Evolutionary conservation across 2,113 vertebrate species (phyloP).

Genomic region (Holacanthus passer): DNA sequence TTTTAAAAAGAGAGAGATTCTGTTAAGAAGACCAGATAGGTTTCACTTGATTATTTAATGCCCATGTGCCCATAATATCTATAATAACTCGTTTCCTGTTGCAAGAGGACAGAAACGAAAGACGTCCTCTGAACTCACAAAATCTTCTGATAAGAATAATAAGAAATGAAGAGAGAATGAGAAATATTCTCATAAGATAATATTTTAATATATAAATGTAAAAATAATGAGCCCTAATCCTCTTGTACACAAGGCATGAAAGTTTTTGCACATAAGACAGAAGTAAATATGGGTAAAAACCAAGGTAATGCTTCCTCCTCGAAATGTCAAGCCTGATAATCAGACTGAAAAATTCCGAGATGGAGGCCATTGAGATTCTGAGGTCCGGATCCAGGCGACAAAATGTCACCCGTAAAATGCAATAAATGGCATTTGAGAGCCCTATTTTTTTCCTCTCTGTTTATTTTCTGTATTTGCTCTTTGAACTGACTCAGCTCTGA

Average conservation of each 20-base stretch:
- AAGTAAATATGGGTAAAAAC: background rate
- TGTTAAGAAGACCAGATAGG: background rate
- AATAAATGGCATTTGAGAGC: background rate
- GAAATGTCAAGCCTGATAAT: constrained; percentile 3
- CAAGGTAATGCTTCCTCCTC: background rate
- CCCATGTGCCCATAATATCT: background rate
- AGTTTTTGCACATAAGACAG: background rate
- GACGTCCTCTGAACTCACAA: background rate
- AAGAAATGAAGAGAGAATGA: background rate
- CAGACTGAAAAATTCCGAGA: background rate
- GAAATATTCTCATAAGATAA: too few species aligned
- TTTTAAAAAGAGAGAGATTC: background rate
- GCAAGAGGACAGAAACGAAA: background rate
- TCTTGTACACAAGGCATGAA: background rate
- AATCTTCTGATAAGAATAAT: background rate
- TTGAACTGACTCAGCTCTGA: background rate
- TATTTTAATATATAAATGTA: too few species aligned
- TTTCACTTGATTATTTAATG: background rate
- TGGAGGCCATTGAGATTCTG: background rate
- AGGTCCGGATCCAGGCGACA: background rate
- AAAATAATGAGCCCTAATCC: background rate
- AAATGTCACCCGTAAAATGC: constrained; percentile 1
- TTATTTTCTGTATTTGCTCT: background rate
- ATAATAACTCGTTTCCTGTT: background rate
- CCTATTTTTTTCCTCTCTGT: background rate